phyloP scores from a whole-genome alignment of 1,140 invertebrate genomes.

The Tetraneura akinire region DNA sequence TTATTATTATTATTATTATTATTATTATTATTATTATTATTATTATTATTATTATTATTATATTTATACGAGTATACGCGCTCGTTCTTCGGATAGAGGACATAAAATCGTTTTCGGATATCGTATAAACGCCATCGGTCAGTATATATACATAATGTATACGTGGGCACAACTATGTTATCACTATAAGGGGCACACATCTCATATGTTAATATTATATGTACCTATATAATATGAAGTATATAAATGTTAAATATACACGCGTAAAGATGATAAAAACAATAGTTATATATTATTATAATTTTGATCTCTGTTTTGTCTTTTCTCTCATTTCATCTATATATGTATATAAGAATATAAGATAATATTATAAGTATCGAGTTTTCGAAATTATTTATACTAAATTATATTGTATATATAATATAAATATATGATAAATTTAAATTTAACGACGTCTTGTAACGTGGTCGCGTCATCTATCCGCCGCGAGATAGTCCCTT shows the following conservation, averaged over 20 bases:
- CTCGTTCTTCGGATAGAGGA: background rate
- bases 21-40: constrained; percentile 9
- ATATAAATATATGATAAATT: constrained; percentile 16
- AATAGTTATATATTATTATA: constrained; percentile 6
- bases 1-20: constrained; percentile 6
- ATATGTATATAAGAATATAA: too few species aligned
- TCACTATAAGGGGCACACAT: background rate
- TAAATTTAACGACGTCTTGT: constrained; percentile 35
- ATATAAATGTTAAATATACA: too few species aligned
- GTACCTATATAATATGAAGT: background rate
- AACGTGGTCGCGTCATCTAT: constrained; percentile 6
- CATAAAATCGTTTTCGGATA: constrained; percentile 45
- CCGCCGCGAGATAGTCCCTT: background rate
- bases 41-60: constrained; percentile 5
- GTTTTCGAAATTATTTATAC: constrained; percentile 14
- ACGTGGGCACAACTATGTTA: constrained; percentile 1
- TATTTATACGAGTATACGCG: background rate
- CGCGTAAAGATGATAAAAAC: constrained; percentile 2
- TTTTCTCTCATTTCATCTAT: background rate
- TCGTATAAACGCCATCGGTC: constrained; percentile 16
- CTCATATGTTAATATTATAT: background rate
- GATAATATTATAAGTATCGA: too few species aligned
- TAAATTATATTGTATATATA: too few species aligned
- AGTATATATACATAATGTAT: background rate
- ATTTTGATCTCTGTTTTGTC: too few species aligned